phyloP scores from a whole-genome alignment of 1,140 invertebrate species.

The Steinernema khuongi region DNA sequence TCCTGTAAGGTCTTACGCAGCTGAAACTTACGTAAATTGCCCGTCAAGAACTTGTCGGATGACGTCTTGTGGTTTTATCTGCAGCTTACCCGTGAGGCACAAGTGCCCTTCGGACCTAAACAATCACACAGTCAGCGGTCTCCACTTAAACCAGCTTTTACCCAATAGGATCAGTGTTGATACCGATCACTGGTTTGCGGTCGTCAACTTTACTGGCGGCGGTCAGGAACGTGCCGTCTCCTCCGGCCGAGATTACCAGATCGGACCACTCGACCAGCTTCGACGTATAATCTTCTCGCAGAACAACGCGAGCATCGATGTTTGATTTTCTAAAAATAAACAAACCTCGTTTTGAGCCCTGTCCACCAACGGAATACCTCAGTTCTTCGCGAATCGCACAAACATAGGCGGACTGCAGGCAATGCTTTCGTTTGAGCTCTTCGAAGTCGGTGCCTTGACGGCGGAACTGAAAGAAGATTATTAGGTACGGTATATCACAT shows the following conservation, averaged over 20 bases:
- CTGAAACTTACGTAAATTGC: slow-evolving; percentile 72
- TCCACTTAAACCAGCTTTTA: slow-evolving; percentile 43
- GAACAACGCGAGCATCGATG: slow-evolving; percentile 47
- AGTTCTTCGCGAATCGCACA: slow-evolving; percentile 40
- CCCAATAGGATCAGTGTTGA: slow-evolving; percentile 88
- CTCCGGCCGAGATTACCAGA: slow-evolving; percentile 85
- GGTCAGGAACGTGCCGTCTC: slow-evolving; percentile 93
- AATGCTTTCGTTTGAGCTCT: slow-evolving; percentile 42
- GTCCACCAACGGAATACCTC: slow-evolving; percentile 26
- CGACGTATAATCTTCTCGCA: slow-evolving; percentile 41
- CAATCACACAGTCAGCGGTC: neutral
- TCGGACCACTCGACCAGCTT: slow-evolving; percentile 84
- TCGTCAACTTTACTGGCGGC: slow-evolving; percentile 76
- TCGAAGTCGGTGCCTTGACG: slow-evolving; percentile 29
- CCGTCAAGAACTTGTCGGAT: slow-evolving; percentile 68
- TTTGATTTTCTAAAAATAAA: slow-evolving; percentile 16
- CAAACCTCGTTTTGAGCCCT: neutral
- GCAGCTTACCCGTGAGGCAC: slow-evolving; percentile 76
- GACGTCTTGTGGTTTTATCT: slow-evolving; percentile 68
- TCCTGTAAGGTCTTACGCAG: slow-evolving; percentile 67
- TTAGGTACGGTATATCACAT: neutral
- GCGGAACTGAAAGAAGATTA: slow-evolving; percentile 30
- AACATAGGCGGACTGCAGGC: slow-evolving; percentile 40
- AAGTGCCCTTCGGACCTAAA: slow-evolving; percentile 81
- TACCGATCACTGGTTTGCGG: slow-evolving; percentile 84